Conservation (phyloP, 2,888 invertebrate genomes). For the Drosophila quinaria region DNA sequence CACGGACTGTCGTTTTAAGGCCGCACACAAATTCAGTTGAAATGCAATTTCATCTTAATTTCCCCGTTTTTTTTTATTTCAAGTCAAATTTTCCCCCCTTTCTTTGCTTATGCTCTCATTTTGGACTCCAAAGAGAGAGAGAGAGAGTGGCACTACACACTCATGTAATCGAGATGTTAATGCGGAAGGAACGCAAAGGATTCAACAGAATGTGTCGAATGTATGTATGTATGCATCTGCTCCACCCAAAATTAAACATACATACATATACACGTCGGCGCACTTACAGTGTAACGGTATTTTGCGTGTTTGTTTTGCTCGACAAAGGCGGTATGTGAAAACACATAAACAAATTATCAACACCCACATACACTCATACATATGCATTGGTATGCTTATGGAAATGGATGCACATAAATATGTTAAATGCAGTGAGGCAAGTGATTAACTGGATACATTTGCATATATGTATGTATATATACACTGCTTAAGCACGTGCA, state of each 20-base stretch:
- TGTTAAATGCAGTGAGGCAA: not conserved
- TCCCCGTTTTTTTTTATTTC: conserved; percentile 22
- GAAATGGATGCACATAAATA: too few relatives aligned
- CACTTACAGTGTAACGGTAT: conserved; percentile 57
- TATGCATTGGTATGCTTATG: too few relatives aligned
- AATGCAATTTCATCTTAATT: conserved; percentile 21
- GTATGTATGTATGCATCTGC: conserved; percentile 23
- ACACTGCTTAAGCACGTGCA: not conserved
- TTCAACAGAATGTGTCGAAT: conserved; percentile 14
- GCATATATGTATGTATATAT: not conserved
- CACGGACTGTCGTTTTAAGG: not conserved
- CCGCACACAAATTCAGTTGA: not conserved
- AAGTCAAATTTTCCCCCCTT: conserved; percentile 19
- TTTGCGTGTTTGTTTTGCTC: conserved; percentile 62
- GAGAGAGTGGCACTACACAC: conserved; percentile 2
- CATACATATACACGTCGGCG: conserved; percentile 21
- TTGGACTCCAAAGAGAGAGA: conserved; percentile 13
- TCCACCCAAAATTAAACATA: conserved; percentile 43
- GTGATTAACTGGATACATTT: not conserved
- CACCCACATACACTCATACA: not conserved
- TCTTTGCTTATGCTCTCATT: conserved; percentile 35
- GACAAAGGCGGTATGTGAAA: conserved; percentile 28
- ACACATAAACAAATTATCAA: conserved; percentile 35
- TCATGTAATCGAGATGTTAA: conserved; percentile 20
- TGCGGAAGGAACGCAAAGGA: conserved; percentile 52